A percentile compares a stretch with the other conserved stretches of the same genome.
Conservation (phyloP, 53 echinoderm and acorn worm species). For the Astropecten irregularis region DNA sequence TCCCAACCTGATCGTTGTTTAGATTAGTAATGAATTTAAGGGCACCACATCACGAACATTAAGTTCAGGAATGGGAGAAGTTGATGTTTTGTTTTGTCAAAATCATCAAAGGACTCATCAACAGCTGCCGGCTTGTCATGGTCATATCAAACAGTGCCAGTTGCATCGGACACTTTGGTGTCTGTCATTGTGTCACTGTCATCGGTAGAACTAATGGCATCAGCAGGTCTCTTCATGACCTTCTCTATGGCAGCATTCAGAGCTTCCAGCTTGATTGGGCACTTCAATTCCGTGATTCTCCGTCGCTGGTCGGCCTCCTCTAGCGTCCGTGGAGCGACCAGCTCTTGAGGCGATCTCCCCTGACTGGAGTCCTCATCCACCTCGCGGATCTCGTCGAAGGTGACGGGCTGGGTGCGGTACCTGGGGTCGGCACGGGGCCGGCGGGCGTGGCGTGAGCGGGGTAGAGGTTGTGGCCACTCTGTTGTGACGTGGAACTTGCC, state of each 20-base stretch:
- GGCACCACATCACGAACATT: too few species aligned
- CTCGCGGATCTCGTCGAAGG: slow-evolving; percentile 60
- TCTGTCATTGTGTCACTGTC: too few species aligned
- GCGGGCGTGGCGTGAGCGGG: slow-evolving; percentile 47
- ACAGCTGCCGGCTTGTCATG: too few species aligned
- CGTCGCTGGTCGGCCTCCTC: not conserved
- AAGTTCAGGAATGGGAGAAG: too few species aligned
- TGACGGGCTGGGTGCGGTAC: slow-evolving; percentile 65
- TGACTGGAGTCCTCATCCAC: slow-evolving; percentile 48
- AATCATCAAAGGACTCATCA: too few species aligned
- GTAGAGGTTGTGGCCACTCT: slow-evolving; percentile 59
- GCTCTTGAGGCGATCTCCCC: slow-evolving; percentile 15
- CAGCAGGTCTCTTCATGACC: slow-evolving; percentile 24
- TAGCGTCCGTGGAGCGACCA: not conserved
- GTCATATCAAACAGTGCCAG: too few species aligned
- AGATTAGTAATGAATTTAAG: too few species aligned
- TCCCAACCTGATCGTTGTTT: too few species aligned
- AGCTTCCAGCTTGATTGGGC: slow-evolving; percentile 51
- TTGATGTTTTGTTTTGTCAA: too few species aligned
- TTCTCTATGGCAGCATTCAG: slow-evolving; percentile 56
- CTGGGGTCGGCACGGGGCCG: slow-evolving; percentile 36
- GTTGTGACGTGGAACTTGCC: slow-evolving; percentile 56
- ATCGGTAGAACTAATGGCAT: not conserved
- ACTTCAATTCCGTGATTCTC: slow-evolving; percentile 35
- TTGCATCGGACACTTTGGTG: too few species aligned